A percentile compares a stretch with the other conserved stretches of the same genome.
phyloP scores from a whole-genome alignment of 30 jellyfish, hydroid and myxozoan species.

The Mastigias papua region DNA sequence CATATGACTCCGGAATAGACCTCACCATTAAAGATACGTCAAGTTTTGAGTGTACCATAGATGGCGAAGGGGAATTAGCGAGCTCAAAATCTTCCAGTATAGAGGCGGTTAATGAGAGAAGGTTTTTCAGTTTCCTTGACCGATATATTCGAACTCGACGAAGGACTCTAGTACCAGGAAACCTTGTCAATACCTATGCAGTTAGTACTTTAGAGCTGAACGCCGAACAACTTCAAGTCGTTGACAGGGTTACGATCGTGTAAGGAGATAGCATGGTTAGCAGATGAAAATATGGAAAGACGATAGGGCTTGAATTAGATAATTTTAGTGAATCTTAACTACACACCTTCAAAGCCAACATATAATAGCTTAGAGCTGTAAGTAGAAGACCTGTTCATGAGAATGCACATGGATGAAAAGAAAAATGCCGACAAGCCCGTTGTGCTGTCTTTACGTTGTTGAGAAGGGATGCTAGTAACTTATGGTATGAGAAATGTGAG shows the following conservation, averaged over 20 bases:
- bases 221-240: conserved; percentile 52
- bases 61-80: conserved; percentile 3
- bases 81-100: neutral
- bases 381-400: too few species aligned
- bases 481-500: too few species aligned
- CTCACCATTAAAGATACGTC: conserved; percentile 49
- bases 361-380: neutral
- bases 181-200: conserved; percentile 56
- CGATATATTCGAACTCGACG: conserved; percentile 52
- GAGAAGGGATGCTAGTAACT: too few species aligned
- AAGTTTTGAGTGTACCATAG: conserved; percentile 45
- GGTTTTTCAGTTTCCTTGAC: conserved; percentile 24
- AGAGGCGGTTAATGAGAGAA: conserved; percentile 2
- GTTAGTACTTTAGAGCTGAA: conserved; percentile 62
- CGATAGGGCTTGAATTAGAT: neutral
- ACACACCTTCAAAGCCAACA: neutral
- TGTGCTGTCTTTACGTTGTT: too few species aligned
- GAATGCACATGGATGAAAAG: too few species aligned
- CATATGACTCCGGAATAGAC: conserved; percentile 70
- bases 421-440: too few species aligned
- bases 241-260: conserved; percentile 62
- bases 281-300: neutral
- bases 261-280: neutral
- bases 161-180: conserved; percentile 52
- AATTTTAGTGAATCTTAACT: neutral